Evolutionary conservation across 2,888 invertebrate genomes (phyloP).

Genomic region (Theretra japonica): DNA sequence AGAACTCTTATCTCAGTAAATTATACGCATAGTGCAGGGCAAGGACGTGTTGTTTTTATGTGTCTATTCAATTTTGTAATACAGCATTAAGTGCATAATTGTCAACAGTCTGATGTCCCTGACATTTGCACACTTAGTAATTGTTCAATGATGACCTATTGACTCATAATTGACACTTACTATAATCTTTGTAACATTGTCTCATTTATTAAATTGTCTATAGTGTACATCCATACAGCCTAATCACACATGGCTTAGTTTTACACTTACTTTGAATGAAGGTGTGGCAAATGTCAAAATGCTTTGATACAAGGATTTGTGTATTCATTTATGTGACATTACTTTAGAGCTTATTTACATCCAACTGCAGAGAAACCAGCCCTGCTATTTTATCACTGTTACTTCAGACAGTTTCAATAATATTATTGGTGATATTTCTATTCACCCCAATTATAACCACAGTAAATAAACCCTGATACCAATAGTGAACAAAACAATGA

Average conservation of each 20-base stretch:
- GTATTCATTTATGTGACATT: background rate
- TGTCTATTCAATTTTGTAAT: background rate
- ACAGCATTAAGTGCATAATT: background rate
- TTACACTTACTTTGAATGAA: background rate
- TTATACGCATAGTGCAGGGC: background rate
- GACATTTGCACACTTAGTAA: background rate
- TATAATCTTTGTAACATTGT: background rate
- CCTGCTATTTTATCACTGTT: too few relatives aligned
- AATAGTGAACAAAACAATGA: too few relatives aligned
- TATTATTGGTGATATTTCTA: too few relatives aligned
- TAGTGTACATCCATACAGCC: background rate
- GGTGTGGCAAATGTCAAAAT: slow-evolving; percentile 2
- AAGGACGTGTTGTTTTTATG: slow-evolving; percentile 20
- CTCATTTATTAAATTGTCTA: background rate
- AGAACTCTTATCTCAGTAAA: slow-evolving; percentile 1
- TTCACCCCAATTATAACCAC: too few relatives aligned
- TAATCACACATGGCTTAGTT: background rate
- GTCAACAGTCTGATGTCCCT: background rate
- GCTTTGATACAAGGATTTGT: background rate
- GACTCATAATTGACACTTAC: background rate
- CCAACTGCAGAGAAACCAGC: too few relatives aligned
- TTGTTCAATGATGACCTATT: slow-evolving; percentile 3
- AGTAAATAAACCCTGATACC: too few relatives aligned
- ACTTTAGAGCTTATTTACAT: too few relatives aligned
- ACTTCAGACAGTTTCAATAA: too few relatives aligned